Evolutionary conservation across 2,888 invertebrate species (phyloP).

Genomic region (Teleiodes luculella): DNA sequence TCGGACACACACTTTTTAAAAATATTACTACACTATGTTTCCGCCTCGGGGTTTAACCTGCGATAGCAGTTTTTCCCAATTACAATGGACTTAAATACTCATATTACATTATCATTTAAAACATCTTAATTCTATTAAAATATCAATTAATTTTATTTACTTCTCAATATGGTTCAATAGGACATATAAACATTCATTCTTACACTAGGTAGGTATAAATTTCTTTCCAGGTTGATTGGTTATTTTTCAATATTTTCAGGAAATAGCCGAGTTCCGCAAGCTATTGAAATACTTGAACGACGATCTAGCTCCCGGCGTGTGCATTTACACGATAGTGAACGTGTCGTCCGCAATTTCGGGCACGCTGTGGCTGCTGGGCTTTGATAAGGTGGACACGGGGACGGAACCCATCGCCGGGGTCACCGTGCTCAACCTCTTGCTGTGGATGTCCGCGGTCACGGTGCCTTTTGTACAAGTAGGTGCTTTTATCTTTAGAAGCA

Average conservation of each 20-base stretch:
- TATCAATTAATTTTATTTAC: too few species aligned
- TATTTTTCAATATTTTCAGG: conserved; percentile 62
- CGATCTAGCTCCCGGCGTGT: conserved; percentile 86
- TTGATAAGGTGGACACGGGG: conserved; percentile 78
- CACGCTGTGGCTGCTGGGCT: conserved; percentile 81
- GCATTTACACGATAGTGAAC: conserved; percentile 87
- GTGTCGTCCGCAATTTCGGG: conserved; percentile 86
- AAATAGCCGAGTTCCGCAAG: conserved; percentile 88
- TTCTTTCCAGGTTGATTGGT: too few species aligned
- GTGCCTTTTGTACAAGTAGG: conserved; percentile 85
- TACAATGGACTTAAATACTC: too few species aligned
- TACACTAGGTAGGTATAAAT: too few species aligned
- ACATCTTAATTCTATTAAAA: too few species aligned
- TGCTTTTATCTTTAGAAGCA: neutral
- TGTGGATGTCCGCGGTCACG: conserved; percentile 82
- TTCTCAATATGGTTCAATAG: too few species aligned
- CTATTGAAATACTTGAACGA: conserved; percentile 87
- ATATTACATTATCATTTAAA: too few species aligned
- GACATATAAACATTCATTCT: too few species aligned
- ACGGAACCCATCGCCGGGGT: conserved; percentile 79
- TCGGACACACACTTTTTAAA: too few species aligned
- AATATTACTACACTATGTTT: too few species aligned
- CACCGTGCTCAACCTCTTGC: conserved; percentile 77
- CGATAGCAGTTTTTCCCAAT: too few species aligned
- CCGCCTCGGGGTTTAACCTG: too few species aligned